Evolutionary conservation across 1,140 invertebrate species (phyloP), one percentile per base, ranked within the genome.

Genomic region (Polyergus mexicanus): DNA sequence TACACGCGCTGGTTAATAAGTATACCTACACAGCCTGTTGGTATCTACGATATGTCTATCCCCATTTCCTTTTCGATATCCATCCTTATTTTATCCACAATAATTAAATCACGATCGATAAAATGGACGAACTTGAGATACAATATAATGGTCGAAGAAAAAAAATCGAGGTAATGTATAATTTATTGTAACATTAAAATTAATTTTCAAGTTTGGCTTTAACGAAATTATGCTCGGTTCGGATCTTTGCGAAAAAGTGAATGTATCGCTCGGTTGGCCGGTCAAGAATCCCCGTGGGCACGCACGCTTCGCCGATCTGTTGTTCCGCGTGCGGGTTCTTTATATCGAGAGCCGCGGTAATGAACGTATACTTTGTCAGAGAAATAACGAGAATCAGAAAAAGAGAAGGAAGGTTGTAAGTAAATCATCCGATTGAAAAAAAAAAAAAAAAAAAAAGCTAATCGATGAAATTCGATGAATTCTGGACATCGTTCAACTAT

Each of bases 341-440:
- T 28, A 78, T 63, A 77, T 63, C 28, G 4, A 77, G 28, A 65
- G 5, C 41, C 60, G n/a, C n/a, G 28, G 5, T 78, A 65, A 65
- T 51, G 44, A 54, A 41, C 28, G 47, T 65, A 19, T 16, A 19
- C 16, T 58, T 35, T 75, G 32, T 4, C n/a, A 66, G 28, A 54
- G 54, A 66, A 41, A 22, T 25, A 51, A 76, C 38, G 32, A 56
- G n/a, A 58, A 60, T n/a, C 19, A 32, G 60, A 44, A 16, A 22
- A 5, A 35, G 41, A 77, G 25, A 62, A 22, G 1, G 25, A 32
- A 62, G n/a, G 22, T 60, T n/a, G 41, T n/a, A 63, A 51, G 41
- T n/a, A 63, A 51, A 51, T 51, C 6, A n/a, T 28, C 22, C 22
- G 47, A 51, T 28, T 47, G 47, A 16, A 51, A 51, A 51, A n/a